Conservation (phyloP, 1,140 invertebrate genomes). For the Diploscapter pachys region DNA sequence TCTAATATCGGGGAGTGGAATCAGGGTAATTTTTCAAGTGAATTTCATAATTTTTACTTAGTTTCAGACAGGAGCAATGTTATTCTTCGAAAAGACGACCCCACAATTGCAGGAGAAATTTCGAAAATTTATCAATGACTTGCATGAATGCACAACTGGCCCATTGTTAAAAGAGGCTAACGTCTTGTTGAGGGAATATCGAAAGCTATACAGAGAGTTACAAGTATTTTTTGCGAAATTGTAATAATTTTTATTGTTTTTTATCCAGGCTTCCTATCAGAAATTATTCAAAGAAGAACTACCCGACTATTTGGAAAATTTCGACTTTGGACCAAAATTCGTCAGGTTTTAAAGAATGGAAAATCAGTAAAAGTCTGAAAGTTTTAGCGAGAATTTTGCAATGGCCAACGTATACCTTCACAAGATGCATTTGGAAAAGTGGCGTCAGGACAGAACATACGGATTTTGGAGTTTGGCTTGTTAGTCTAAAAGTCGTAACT, state of each 20-base stretch:
- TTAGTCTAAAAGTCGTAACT: constrained; percentile 5
- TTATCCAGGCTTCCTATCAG: constrained; percentile 2
- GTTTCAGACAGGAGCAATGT: constrained; percentile 48
- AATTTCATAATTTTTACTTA: background rate
- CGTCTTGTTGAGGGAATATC: constrained; percentile 50
- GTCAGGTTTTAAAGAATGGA: constrained; percentile 40
- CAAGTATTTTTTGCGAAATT: constrained; percentile 8
- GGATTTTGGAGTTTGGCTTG: constrained; percentile 55
- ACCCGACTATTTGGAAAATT: constrained; percentile 52
- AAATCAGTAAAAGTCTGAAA: background rate
- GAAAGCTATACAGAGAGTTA: constrained; percentile 40
- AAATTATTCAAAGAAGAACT: constrained; percentile 55
- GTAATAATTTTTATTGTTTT: too few relatives aligned
- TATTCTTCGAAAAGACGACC: constrained; percentile 46
- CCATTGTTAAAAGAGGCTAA: constrained; percentile 49
- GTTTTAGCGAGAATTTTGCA: constrained; percentile 55
- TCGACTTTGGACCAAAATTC: constrained; percentile 54
- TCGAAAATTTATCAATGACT: constrained; percentile 47
- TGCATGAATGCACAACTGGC: constrained; percentile 47
- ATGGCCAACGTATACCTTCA: constrained; percentile 58
- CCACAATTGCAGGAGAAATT: constrained; percentile 35
- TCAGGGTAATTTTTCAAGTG: constrained; percentile 37
- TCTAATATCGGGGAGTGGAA: constrained; percentile 36
- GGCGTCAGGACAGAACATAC: constrained; percentile 56
- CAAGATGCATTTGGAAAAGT: constrained; percentile 57